A percentile compares a stretch with the other conserved stretches of the same genome.
Conservation (phyloP, 2,888 invertebrate genomes). For the Elysia crispata region DNA sequence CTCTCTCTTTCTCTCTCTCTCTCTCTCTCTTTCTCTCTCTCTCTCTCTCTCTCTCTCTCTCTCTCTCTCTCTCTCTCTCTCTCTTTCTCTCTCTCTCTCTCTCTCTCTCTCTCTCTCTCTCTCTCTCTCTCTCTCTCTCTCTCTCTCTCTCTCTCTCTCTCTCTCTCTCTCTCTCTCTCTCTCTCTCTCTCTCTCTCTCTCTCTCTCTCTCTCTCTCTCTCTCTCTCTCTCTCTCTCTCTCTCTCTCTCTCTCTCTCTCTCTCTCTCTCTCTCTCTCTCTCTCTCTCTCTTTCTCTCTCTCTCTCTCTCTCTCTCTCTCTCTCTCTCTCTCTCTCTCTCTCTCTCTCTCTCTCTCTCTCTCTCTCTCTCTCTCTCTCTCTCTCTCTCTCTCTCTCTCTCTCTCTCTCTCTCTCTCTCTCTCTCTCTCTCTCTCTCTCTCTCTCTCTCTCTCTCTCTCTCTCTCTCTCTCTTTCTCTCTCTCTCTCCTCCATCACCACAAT, state of each 20-base stretch:
- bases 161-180: no score
- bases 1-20: not conserved
- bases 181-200: no score
- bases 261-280: no score
- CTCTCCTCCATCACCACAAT: not conserved
- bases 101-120: not conserved
- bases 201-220: no score
- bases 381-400: no score
- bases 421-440: not conserved
- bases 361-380: conserved; percentile 9
- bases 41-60: not conserved
- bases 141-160: no score
- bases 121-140: not conserved
- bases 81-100: not conserved
- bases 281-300: not conserved
- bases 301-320: not conserved
- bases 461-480: not conserved
- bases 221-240: no score
- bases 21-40: conserved; percentile 1
- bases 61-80: not conserved
- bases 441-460: conserved; percentile 2
- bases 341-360: not conserved
- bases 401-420: conserved; percentile 1
- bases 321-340: not conserved
- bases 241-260: no score